Evolutionary conservation across 2,797 vertebrate genomes (phyloP), one percentile per base, ranked within the genome.

Genomic region (Ctenochaetus hawaiiensis): DNA sequence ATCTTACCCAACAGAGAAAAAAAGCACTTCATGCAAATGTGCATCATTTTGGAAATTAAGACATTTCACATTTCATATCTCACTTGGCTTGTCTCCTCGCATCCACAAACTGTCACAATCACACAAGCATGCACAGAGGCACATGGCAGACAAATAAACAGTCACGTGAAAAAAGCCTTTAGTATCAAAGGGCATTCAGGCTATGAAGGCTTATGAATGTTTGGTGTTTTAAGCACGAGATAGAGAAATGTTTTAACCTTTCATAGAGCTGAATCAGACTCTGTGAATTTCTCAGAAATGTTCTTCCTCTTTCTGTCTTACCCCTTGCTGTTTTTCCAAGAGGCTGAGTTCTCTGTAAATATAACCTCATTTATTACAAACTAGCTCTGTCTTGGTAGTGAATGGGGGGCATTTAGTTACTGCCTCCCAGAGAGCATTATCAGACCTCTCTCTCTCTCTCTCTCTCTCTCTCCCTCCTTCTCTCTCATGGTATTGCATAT

Each of bases 301-400:
- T 22, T 59, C 13, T 67, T 65, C 57, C 9, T 61, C 30, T 61
- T 62, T 61, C 14, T 47, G 54, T 17, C 23, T 57, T 18, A 30
- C 30, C n/a, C 7, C 23, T 14, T 48, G 34, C 51, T 75, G 26
- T 14, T 62, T 48, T 48, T 63, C 12, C 43, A 61, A 34, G 47
- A 61, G 45, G 41, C 9, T 49, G 47, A 72, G 22, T 37, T 65
- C 58, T 65, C 53, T 62, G 26, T 79, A 80, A 78, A 67, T 72
- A 63, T 53, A 67, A 81, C 53, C 70, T 78, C 18, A 83, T 87
- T 89, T 71, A 70, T 37, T 5, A 48, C 59, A 52, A 67, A 78
- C 68, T 45, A 44, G 47, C 48, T 83, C 65, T 72, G 47, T 74
- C 58, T 81, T 60, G 17, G 58, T 66, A 16, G 70, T 59, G 39